These are phyloP conservation scores for Otis tarda DNA, from an alignment of 2,113 vertebrate genomes.

Conservation along the genomic window DNA sequence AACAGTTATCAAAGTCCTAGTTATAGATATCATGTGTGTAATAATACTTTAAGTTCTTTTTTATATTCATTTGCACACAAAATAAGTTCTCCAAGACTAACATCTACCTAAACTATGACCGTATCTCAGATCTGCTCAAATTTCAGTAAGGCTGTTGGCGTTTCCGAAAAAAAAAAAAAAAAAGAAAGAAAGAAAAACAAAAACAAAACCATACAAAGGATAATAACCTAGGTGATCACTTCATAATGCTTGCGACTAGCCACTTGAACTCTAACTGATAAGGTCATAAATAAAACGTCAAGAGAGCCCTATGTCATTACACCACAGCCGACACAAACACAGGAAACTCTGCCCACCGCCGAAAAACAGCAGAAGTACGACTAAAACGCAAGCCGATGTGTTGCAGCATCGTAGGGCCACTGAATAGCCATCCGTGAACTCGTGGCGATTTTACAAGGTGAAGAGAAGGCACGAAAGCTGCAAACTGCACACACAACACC, in stretches of 20 bases:
- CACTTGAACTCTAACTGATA: conserved; percentile 81
- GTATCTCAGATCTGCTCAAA: conserved; percentile 82
- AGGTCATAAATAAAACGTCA: conserved; percentile 79
- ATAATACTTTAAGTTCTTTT: conserved; percentile 85
- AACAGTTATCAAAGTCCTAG: conserved; percentile 93
- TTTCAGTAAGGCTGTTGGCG: conserved; percentile 95
- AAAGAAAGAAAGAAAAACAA: conserved; percentile 63
- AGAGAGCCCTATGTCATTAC: conserved; percentile 76
- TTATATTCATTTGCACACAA: conserved; percentile 89
- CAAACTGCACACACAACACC: conserved; percentile 74
- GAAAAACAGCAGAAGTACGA: conserved; percentile 81
- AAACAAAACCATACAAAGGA: conserved; percentile 75
- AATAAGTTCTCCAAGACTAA: conserved; percentile 83
- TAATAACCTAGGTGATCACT: conserved; percentile 81
- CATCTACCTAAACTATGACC: conserved; percentile 81
- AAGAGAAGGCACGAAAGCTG: conserved; percentile 95
- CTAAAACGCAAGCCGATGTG: conserved; percentile 93
- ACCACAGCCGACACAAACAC: conserved; percentile 78
- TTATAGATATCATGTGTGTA: conserved; percentile 87
- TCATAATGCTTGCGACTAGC: conserved; percentile 81
- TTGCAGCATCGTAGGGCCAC: conserved; percentile 99
- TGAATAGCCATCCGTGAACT: conserved; percentile 96
- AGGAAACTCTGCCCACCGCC: conserved; percentile 79
- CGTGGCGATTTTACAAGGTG: conserved; percentile 95
- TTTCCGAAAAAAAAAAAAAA: conserved; percentile 70